Percentiles rank a stretch among this genome's conserved stretches.
Conservation (phyloP, 1,140 invertebrate species). For the Galleria mellonella region DNA sequence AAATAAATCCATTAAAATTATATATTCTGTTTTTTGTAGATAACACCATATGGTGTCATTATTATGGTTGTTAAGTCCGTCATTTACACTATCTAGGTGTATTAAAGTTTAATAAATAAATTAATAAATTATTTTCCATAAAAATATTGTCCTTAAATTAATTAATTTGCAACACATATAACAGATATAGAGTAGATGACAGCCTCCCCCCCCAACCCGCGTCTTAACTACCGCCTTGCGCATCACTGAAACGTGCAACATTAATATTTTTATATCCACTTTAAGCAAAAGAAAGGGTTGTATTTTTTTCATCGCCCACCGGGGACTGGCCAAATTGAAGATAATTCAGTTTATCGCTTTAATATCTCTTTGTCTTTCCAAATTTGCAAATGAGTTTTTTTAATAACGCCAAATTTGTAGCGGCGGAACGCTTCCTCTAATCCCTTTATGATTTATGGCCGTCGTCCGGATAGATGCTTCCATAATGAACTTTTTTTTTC, state of each 20-base stretch:
- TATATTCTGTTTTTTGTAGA: no score
- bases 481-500: constrained; percentile 26
- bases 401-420: constrained; percentile 69
- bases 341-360: constrained; percentile 68
- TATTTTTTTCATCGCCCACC: constrained; percentile 26
- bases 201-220: no score
- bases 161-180: neutral
- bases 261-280: constrained; percentile 58
- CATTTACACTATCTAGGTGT: no score
- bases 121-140: no score
- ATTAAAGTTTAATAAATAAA: no score
- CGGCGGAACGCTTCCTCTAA: constrained; percentile 25
- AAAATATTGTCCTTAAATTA: no score
- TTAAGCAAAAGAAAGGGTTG: constrained; percentile 39
- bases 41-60: no score
- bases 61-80: no score
- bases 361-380: constrained; percentile 67
- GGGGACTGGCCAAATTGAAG: constrained; percentile 37
- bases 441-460: constrained; percentile 58
- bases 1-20: no score
- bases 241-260: constrained; percentile 25
- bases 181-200: neutral
- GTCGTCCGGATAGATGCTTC: constrained; percentile 19
- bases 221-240: constrained; percentile 1
- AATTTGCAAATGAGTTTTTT: constrained; percentile 74